Percentiles rank a stretch among this genome's conserved stretches.
These are phyloP conservation scores for Dendrolimus punctatus DNA, from an alignment of 1,140 invertebrate genomes.

Conservation along the genomic window DNA sequence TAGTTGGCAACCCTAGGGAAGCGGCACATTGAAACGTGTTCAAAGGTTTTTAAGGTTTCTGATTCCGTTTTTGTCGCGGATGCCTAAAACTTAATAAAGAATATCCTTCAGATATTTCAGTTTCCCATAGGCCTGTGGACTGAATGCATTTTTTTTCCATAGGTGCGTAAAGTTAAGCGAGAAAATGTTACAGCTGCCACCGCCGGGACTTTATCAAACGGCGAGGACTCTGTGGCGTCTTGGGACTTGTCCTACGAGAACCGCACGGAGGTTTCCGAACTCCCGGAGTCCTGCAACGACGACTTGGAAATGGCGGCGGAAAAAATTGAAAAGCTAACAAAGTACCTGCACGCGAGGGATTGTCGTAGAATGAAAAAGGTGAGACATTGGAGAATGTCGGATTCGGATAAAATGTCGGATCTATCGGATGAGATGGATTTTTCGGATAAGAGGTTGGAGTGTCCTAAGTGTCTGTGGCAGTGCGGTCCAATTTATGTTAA, in stretches of 20 bases:
- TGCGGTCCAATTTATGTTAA: conserved; percentile 54
- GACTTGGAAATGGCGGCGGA: conserved; percentile 37
- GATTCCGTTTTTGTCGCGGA: too few species aligned
- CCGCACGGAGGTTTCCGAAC: conserved; percentile 37
- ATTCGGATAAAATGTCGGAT: conserved; percentile 18
- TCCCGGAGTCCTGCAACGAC: conserved; percentile 20
- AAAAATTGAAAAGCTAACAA: conserved; percentile 66
- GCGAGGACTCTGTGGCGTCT: conserved; percentile 22
- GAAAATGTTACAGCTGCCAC: conserved; percentile 59
- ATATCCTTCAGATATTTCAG: too few species aligned
- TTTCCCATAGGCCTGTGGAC: too few species aligned
- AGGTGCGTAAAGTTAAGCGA: conserved; percentile 55
- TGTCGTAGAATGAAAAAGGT: conserved; percentile 39
- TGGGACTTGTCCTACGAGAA: conserved; percentile 40
- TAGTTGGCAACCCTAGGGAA: too few species aligned
- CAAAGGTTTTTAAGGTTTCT: too few species aligned
- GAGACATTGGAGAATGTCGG: conserved; percentile 29
- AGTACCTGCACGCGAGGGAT: conserved; percentile 42
- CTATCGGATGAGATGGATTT: conserved; percentile 5
- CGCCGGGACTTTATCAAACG: conserved; percentile 22
- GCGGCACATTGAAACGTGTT: too few species aligned
- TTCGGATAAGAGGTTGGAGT: conserved; percentile 17
- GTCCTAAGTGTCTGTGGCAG: conserved; percentile 64
- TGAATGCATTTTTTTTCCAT: conserved; percentile 20
- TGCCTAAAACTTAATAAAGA: too few species aligned